phyloP scores from a whole-genome alignment of 1,140 invertebrate species.

The Drosophila arizonae region DNA sequence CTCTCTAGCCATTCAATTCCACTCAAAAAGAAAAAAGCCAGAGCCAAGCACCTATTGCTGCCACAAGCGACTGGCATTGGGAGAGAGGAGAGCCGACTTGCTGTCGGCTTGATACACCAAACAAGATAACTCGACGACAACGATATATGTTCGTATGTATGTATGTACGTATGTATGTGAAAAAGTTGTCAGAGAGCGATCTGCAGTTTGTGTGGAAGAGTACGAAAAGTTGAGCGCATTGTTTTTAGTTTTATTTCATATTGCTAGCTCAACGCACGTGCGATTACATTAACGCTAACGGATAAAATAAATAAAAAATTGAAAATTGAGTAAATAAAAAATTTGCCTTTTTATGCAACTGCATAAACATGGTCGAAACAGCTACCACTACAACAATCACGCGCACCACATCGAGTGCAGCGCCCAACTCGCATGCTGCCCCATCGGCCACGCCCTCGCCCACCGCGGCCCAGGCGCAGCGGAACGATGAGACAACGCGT shows the following conservation, averaged over 20 bases:
- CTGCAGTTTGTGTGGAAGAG: constrained; percentile 48
- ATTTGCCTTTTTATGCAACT: constrained; percentile 21
- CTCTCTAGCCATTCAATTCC: constrained; percentile 24
- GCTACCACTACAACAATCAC: constrained; percentile 74
- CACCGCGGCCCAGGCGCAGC: constrained; percentile 48
- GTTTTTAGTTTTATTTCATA: constrained; percentile 42
- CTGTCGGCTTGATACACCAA: constrained; percentile 25
- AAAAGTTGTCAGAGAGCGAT: constrained; percentile 45
- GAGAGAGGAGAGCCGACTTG: constrained; percentile 27
- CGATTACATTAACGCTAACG: constrained; percentile 9
- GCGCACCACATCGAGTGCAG: constrained; percentile 45
- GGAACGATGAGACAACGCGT: constrained; percentile 73
- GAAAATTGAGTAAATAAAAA: not conserved
- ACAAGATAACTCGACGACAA: constrained; percentile 28
- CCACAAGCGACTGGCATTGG: constrained; percentile 15
- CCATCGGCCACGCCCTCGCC: constrained; percentile 21
- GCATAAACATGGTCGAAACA: constrained; percentile 71
- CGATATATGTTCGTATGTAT: not conserved
- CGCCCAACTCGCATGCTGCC: constrained; percentile 9
- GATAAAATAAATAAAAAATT: constrained; percentile 14
- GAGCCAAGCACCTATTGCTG: constrained; percentile 30
- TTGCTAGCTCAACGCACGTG: constrained; percentile 37
- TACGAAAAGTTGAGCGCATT: constrained; percentile 22
- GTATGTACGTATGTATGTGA: too few species aligned
- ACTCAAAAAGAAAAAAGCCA: constrained; percentile 35